Percentiles rank a stretch among this genome's conserved stretches.
phyloP scores from a whole-genome alignment of 2,888 invertebrate genomes.

The Pachycephus smyrnensis region DNA sequence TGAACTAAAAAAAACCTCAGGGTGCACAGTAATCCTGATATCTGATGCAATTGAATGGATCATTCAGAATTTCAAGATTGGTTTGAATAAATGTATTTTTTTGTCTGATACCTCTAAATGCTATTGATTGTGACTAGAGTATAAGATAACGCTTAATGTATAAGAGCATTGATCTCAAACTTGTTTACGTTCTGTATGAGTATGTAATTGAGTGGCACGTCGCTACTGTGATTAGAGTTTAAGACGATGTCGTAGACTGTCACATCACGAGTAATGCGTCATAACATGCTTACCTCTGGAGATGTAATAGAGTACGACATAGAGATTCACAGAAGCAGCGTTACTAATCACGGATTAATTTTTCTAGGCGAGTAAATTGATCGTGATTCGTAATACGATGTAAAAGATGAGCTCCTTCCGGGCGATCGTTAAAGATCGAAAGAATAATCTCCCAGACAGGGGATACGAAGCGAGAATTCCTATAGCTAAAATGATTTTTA shows the following conservation, averaged over 20 bases:
- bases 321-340: neutral
- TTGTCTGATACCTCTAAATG: neutral
- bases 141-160: neutral
- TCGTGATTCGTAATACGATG: neutral
- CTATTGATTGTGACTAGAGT: neutral
- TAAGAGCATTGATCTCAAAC: neutral
- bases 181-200: neutral
- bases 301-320: neutral
- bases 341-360: constrained; percentile 4
- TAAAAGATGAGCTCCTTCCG: neutral
- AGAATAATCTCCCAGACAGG: neutral
- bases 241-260: neutral
- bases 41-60: neutral
- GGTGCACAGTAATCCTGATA: neutral
- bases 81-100: neutral
- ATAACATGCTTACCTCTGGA: neutral
- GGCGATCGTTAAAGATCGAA: neutral
- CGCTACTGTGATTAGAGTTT: neutral
- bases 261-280: neutral
- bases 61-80: neutral
- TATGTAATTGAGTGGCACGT: neutral
- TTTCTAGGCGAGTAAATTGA: neutral
- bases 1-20: neutral
- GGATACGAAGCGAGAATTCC: neutral
- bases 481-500: neutral